Conservation (phyloP, 2,888 invertebrate species). For the Agrochola lychnidis region DNA sequence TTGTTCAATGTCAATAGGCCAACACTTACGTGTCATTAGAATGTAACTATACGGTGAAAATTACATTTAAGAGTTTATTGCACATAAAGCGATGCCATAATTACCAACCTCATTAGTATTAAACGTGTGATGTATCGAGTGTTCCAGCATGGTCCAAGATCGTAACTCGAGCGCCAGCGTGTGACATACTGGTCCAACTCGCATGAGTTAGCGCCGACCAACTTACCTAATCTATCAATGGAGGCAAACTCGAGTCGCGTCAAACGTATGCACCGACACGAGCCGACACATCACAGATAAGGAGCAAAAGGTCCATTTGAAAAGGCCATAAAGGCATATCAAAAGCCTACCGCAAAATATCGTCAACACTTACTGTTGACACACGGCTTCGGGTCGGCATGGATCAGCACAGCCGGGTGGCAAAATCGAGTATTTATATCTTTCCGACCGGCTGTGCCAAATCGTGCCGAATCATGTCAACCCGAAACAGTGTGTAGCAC, state of each 20-base stretch:
- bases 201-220: constrained; percentile 26
- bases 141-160: not conserved
- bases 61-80: not conserved
- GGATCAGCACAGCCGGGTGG: not conserved
- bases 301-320: constrained; percentile 13
- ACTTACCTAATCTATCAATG: constrained; percentile 58
- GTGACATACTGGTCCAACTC: not conserved
- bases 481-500: not conserved
- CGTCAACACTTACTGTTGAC: not conserved
- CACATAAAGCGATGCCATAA: not conserved
- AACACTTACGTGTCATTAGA: not conserved
- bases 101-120: not conserved
- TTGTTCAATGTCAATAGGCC: not conserved
- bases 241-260: constrained; percentile 35
- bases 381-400: not conserved
- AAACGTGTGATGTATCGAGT: not conserved
- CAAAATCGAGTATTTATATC: not conserved
- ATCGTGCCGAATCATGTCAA: not conserved
- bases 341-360: not conserved
- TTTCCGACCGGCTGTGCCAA: not conserved
- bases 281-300: not conserved
- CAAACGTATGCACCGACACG: constrained; percentile 44
- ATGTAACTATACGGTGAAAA: not conserved
- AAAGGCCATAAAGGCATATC: not conserved
- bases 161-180: not conserved